Evolutionary conservation across 2,797 vertebrate genomes (phyloP).

Genomic region (Hyperoplus lanceolatus): DNA sequence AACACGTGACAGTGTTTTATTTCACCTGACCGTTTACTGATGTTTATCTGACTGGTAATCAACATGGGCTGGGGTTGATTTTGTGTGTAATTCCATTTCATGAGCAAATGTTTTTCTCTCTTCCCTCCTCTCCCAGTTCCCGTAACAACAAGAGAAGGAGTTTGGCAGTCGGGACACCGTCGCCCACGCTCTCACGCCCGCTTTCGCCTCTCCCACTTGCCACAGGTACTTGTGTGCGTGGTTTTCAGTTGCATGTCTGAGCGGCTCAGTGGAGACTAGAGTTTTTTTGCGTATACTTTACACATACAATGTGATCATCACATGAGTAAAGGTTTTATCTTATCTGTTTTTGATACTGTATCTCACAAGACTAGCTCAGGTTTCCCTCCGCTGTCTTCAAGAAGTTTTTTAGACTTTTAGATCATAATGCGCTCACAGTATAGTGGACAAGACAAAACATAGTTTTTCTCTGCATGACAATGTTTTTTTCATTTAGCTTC

Average conservation of each 20-base stretch:
- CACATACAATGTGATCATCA: neutral
- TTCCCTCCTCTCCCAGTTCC: conserved; percentile 81
- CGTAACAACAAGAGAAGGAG: conserved; percentile 94
- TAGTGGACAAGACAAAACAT: neutral
- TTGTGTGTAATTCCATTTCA: conserved; percentile 23
- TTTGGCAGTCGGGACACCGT: conserved; percentile 91
- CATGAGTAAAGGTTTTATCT: conserved; percentile 17
- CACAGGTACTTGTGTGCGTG: conserved; percentile 86
- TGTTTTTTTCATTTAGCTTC: conserved; percentile 27
- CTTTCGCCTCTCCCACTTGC: conserved; percentile 93
- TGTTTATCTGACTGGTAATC: conserved; percentile 35
- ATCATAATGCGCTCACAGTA: conserved; percentile 8
- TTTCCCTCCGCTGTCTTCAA: conserved; percentile 19
- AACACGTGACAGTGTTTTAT: neutral
- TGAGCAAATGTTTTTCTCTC: conserved; percentile 30
- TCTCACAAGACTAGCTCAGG: conserved; percentile 48
- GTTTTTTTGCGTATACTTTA: conserved; percentile 7
- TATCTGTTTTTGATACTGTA: conserved; percentile 20
- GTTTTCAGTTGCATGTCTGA: neutral
- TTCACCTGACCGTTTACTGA: neutral
- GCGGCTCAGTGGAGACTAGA: neutral
- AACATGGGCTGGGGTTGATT: conserved; percentile 4
- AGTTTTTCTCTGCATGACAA: conserved; percentile 7
- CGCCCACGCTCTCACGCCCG: conserved; percentile 93
- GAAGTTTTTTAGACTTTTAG: neutral